Base-by-base conservation (phyloP, 2,888 invertebrate species). In the Rutpela maculata region DNA sequence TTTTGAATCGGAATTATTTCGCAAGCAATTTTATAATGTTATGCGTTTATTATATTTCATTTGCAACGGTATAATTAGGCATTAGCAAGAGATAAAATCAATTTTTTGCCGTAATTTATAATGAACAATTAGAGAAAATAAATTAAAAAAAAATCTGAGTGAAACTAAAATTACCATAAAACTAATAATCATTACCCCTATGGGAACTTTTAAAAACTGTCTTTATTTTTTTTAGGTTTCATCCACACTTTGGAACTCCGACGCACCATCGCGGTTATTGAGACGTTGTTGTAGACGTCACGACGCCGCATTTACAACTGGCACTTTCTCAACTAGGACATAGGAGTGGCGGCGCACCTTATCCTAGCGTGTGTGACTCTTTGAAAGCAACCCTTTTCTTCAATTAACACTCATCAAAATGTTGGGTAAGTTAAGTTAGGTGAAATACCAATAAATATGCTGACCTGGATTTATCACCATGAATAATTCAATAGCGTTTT, bases 281-380 rank as follows among this genome's bases (percentile, higher is more conserved):
- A 31, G 57, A 43, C 69, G 72, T 43, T 74, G 62, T 50, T 76
- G 69, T 63, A 70, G 69, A 77, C 81, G 79, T 78, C 81, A 75
- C 81, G 81, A 72, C 81, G 81, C 66, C 66, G 57, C 38, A 56
- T 11, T n/a, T 22, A 17, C 66, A 67, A 80, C 79, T 81, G 79
- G 68, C 74, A 62, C 74, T 70, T 57, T 67, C 60, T 69, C 78
- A 70, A 76, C 74, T 75, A 57, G 77, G 74, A 50, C 73, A 66
- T 12, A 57, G 77, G 76, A 74, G 80, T 72, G 75, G 65, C 76
- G 66, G 77, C 78, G 74, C 74, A 72, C 68, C 79, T 72, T 68
- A 7, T 9, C 62, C 43, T 79, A 67, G 76, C 79, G 75, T 79
- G 77, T 17, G 11, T 5, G 43, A 12, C 38, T 63, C 69, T 63